Evolutionary conservation across 1,140 invertebrate genomes (phyloP).

Genomic region (Idris sp.): DNA sequence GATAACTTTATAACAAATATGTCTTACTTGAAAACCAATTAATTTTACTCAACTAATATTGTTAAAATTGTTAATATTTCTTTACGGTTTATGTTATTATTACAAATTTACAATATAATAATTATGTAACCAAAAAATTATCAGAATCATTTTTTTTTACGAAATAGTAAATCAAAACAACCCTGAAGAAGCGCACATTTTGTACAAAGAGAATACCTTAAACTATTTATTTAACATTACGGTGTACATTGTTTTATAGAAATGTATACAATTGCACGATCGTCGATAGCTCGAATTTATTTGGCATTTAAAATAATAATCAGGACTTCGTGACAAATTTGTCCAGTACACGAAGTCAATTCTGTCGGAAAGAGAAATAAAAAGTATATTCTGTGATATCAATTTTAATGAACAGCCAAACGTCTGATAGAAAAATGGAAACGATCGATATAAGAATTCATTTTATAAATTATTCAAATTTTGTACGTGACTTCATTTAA

Average conservation of each 20-base stretch:
- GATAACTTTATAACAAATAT: too few species aligned
- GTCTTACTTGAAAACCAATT: too few species aligned
- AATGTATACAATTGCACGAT: slow-evolving; percentile 13
- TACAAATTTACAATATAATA: too few species aligned
- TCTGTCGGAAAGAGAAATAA: slow-evolving; percentile 27
- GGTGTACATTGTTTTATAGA: slow-evolving; percentile 34
- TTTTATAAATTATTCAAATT: too few species aligned
- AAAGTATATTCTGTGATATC: slow-evolving; percentile 45
- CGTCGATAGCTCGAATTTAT: slow-evolving; percentile 16
- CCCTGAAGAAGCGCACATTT: slow-evolving; percentile 24
- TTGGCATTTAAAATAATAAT: slow-evolving; percentile 28
- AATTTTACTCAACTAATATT: too few species aligned
- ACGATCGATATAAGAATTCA: not conserved
- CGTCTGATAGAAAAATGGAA: slow-evolving; percentile 13
- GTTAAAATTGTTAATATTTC: too few species aligned
- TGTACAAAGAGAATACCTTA: slow-evolving; percentile 33
- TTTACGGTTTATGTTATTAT: too few species aligned
- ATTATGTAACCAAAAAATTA: too few species aligned
- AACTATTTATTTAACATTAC: slow-evolving; percentile 41
- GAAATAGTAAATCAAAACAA: too few species aligned
- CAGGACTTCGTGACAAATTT: slow-evolving; percentile 11
- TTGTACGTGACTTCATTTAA: too few species aligned
- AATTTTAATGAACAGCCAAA: slow-evolving; percentile 33
- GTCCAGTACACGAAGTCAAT: slow-evolving; percentile 26
- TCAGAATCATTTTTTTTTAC: too few species aligned